Conservation (phyloP, 2,113 vertebrate species). For the Nematolebias whitei region DNA sequence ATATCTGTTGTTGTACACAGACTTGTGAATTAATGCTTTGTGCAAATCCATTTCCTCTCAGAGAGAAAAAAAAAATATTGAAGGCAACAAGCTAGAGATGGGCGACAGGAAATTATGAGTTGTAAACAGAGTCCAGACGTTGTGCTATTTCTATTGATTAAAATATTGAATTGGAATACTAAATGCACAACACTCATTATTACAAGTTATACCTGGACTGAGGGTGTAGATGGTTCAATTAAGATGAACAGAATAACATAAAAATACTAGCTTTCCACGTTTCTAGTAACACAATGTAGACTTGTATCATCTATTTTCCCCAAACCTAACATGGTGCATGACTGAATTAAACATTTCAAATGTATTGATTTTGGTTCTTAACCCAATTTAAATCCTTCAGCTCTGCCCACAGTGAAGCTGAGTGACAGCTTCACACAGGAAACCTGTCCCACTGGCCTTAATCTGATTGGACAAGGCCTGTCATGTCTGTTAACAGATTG, state of each 20-base stretch:
- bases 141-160: neutral
- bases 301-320: neutral
- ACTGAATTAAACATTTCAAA: conserved; percentile 11
- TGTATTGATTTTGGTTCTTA: conserved; percentile 13
- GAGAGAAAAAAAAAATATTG: neutral
- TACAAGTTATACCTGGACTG: neutral
- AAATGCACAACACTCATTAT: neutral
- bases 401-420: conserved; percentile 36
- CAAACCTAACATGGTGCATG: neutral
- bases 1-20: neutral
- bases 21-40: neutral
- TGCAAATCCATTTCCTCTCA: neutral
- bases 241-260: conserved; percentile 5
- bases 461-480: conserved; percentile 77
- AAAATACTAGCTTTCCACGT: neutral
- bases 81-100: neutral
- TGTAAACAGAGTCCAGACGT: neutral
- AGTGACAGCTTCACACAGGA: conserved; percentile 70
- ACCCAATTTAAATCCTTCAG: conserved; percentile 45
- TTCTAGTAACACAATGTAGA: neutral
- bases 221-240: neutral
- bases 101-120: neutral
- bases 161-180: neutral
- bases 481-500: conserved; percentile 73
- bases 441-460: conserved; percentile 59